A percentile compares a stretch with the other conserved stretches of the same genome.
These are phyloP conservation scores for Anthonomus grandis DNA, from an alignment of 1,140 invertebrate genomes.

Conservation along the genomic window DNA sequence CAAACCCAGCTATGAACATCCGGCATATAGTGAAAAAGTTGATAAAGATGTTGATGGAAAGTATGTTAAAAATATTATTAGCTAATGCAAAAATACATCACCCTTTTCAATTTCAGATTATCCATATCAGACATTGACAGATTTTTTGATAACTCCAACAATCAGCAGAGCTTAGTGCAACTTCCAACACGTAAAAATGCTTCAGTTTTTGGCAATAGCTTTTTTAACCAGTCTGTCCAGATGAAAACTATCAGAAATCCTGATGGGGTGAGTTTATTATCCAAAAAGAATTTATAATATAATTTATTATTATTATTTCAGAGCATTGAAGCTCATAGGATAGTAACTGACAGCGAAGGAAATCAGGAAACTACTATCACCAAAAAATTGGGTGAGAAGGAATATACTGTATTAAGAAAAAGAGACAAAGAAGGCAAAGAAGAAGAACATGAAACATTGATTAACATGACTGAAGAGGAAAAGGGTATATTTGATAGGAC, in stretches of 20 bases:
- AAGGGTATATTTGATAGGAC: slow-evolving; percentile 14
- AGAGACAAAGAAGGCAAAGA: slow-evolving; percentile 51
- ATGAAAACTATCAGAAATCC: slow-evolving; percentile 44
- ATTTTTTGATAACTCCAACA: neutral
- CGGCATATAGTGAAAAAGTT: slow-evolving; percentile 34
- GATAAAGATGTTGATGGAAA: slow-evolving; percentile 55
- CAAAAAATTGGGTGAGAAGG: slow-evolving; percentile 50
- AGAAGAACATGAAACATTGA: slow-evolving; percentile 49
- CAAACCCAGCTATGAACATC: slow-evolving; percentile 30
- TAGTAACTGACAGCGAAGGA: slow-evolving; percentile 51
- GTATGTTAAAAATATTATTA: slow-evolving; percentile 41
- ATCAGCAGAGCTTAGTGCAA: neutral
- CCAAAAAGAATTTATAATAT: neutral
- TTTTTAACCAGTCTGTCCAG: slow-evolving; percentile 34
- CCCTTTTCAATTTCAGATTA: neutral
- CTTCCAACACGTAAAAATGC: neutral
- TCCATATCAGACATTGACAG: neutral
- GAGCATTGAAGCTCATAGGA: slow-evolving; percentile 50
- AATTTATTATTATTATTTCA: slow-evolving; percentile 31
- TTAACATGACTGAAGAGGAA: slow-evolving; percentile 50
- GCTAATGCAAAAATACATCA: neutral
- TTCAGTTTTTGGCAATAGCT: slow-evolving; percentile 39
- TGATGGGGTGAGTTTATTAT: slow-evolving; percentile 48
- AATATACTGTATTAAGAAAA: slow-evolving; percentile 48
- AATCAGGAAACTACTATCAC: slow-evolving; percentile 53